A percentile compares a stretch with the other conserved stretches of the same genome.
Conservation (phyloP, 1,140 invertebrate species). For the Vanessa atalanta region DNA sequence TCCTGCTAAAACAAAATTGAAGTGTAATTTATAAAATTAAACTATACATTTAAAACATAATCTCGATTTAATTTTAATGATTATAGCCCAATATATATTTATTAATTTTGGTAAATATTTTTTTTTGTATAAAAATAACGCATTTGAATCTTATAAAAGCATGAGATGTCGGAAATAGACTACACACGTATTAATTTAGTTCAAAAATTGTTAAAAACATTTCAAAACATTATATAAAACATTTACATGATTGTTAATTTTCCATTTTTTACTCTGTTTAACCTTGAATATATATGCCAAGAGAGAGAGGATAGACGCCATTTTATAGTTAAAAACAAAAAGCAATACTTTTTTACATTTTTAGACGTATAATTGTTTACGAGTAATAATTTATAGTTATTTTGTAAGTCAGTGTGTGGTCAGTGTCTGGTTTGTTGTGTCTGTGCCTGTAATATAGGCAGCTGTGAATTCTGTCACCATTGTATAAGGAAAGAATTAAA, state of each 20-base stretch:
- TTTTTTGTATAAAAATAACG: no score
- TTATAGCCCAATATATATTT: no score
- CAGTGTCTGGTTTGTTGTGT: background rate
- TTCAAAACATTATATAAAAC: background rate
- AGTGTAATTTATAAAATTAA: no score
- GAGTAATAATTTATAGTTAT: background rate
- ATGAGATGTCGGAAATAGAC: no score
- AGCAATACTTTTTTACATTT: constrained; percentile 13
- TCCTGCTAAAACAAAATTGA: no score
- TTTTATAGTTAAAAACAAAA: constrained; percentile 10
- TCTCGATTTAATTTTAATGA: no score
- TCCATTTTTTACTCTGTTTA: background rate
- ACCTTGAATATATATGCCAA: background rate
- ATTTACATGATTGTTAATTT: background rate
- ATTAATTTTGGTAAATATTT: no score
- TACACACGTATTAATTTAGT: no score
- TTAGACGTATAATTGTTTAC: constrained; percentile 4
- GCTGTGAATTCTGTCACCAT: constrained; percentile 16
- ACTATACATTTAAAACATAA: no score
- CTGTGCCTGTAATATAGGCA: constrained; percentile 19
- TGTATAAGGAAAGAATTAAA: constrained; percentile 9
- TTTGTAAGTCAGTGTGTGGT: constrained; percentile 5
- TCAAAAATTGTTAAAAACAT: no score
- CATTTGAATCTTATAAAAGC: no score
- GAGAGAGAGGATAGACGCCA: background rate